Conservation (phyloP, 2,797 vertebrate species). For the Alouatta caraya region DNA sequence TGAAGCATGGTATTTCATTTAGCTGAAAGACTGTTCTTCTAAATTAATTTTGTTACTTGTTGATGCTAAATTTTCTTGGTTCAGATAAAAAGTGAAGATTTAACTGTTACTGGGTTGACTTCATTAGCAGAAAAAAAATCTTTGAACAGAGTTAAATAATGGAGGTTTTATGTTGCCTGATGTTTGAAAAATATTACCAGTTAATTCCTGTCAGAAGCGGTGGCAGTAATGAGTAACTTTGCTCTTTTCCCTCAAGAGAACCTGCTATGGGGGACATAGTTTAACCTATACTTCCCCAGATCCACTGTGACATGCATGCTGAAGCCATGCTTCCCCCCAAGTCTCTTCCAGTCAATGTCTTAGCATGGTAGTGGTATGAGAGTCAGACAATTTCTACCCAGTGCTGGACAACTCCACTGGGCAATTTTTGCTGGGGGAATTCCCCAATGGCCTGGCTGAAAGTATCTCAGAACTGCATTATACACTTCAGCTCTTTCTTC, state of each 20-base stretch:
- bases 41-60: constrained; percentile 37
- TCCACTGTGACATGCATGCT: neutral
- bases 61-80: neutral
- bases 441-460: accelerated
- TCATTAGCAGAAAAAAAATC: neutral
- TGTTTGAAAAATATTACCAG: neutral
- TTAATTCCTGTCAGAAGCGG: neutral
- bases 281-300: neutral
- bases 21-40: neutral
- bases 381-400: neutral
- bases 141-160: neutral
- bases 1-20: constrained; percentile 23
- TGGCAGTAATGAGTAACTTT: accelerated
- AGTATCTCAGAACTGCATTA: neutral
- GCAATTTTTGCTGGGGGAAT: neutral
- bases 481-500: neutral
- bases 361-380: neutral
- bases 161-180: neutral
- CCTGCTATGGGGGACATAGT: accelerated
- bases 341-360: no score
- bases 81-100: neutral
- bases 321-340: neutral
- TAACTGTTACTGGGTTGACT: neutral
- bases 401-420: accelerated
- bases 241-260: neutral